These are phyloP conservation scores for Campaea margaritaria DNA, from an alignment of 2,888 invertebrate genomes.

Conservation along the genomic window DNA sequence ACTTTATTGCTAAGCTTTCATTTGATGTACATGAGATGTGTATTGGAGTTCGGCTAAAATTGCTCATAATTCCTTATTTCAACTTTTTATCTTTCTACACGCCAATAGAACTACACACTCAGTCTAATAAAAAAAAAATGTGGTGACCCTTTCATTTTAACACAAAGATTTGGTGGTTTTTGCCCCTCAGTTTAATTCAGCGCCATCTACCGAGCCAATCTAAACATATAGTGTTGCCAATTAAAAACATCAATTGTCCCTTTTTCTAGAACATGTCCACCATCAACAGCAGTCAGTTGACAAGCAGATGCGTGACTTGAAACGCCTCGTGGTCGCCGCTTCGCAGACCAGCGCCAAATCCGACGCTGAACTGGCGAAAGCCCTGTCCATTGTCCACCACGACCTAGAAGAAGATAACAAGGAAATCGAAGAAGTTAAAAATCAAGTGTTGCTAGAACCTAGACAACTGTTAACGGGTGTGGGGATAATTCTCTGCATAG, in stretches of 20 bases:
- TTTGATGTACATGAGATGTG: no score
- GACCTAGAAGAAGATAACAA: slow-evolving; percentile 70
- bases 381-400: slow-evolving; percentile 70
- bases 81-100: no score
- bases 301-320: slow-evolving; percentile 68
- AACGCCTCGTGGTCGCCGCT: slow-evolving; percentile 63
- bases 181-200: no score
- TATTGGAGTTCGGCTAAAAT: no score
- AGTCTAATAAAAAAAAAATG: no score
- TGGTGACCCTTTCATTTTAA: no score
- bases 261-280: slow-evolving; percentile 68
- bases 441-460: slow-evolving; percentile 58
- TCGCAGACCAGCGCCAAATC: slow-evolving; percentile 73
- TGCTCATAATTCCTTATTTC: no score
- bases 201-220: no score
- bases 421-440: slow-evolving; percentile 47
- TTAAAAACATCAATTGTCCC: not conserved
- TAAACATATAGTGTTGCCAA: no score
- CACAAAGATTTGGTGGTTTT: no score
- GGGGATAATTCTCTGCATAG: slow-evolving; percentile 67
- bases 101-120: no score
- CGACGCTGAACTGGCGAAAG: slow-evolving; percentile 73
- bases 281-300: slow-evolving; percentile 69
- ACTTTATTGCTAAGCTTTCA: no score
- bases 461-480: slow-evolving; percentile 72